phyloP scores from a whole-genome alignment of 1,140 invertebrate genomes.

The Drosophila sproati region DNA sequence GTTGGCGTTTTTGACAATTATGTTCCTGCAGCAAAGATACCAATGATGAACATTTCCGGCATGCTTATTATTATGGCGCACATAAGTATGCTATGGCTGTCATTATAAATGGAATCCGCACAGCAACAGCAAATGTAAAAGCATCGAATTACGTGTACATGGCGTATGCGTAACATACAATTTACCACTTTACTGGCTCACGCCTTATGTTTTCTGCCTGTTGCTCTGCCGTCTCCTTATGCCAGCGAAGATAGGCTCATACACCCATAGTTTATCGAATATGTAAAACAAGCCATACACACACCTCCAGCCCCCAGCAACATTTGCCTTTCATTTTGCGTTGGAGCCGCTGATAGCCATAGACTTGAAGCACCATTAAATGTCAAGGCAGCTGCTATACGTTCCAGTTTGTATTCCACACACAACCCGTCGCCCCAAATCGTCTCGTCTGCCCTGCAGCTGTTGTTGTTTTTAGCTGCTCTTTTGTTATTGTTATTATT shows the following conservation, averaged over 20 bases:
- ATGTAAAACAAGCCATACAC: slow-evolving; percentile 7
- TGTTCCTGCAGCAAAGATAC: slow-evolving; percentile 40
- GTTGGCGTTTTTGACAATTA: slow-evolving; percentile 56
- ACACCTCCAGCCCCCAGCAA: not conserved
- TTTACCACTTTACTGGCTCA: not conserved
- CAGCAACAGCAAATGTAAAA: not conserved
- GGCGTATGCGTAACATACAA: slow-evolving; percentile 12
- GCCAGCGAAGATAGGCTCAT: slow-evolving; percentile 2
- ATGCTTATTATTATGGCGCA: slow-evolving; percentile 44
- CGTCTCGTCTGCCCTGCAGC: slow-evolving; percentile 64
- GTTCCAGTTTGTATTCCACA: slow-evolving; percentile 22
- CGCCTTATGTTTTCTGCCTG: slow-evolving; percentile 22
- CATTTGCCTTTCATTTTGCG: slow-evolving; percentile 47
- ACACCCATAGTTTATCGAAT: slow-evolving; percentile 15
- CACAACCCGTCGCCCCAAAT: not conserved
- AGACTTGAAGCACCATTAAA: slow-evolving; percentile 54
- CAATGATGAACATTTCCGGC: slow-evolving; percentile 25
- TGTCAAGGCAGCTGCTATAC: slow-evolving; percentile 64
- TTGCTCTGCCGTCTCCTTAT: slow-evolving; percentile 24
- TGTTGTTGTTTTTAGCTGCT: slow-evolving; percentile 38
- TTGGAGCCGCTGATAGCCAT: slow-evolving; percentile 43
- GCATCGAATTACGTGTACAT: slow-evolving; percentile 12
- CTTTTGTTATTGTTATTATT: slow-evolving; percentile 45
- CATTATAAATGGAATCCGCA: slow-evolving; percentile 22
- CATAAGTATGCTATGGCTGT: slow-evolving; percentile 68